Evolutionary conservation across 1,140 invertebrate species (phyloP).

Genomic region (Stegodyphus mimosarum): DNA sequence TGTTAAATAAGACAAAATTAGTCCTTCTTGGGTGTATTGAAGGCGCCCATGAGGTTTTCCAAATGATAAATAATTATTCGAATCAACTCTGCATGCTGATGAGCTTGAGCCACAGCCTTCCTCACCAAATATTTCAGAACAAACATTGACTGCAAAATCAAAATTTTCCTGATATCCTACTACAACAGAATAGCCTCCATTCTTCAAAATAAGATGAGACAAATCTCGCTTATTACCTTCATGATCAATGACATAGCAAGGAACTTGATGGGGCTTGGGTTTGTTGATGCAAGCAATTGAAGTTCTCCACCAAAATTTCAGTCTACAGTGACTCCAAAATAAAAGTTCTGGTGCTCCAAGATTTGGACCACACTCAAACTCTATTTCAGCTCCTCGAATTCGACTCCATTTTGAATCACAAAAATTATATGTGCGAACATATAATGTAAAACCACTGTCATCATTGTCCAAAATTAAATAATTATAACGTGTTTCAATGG

Average conservation of each 20-base stretch:
- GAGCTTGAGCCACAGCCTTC: slow-evolving; percentile 8
- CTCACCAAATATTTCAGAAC: not conserved
- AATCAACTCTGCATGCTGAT: slow-evolving; percentile 30
- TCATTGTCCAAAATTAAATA: not conserved
- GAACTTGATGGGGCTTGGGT: slow-evolving; percentile 36
- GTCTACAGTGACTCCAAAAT: slow-evolving; percentile 27
- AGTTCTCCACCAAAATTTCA: slow-evolving; percentile 57
- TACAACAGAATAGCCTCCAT: slow-evolving; percentile 47
- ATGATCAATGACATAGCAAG: slow-evolving; percentile 60
- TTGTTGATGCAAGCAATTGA: slow-evolving; percentile 38
- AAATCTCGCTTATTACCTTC: slow-evolving; percentile 55
- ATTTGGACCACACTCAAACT: slow-evolving; percentile 35
- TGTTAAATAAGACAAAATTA: slow-evolving; percentile 23
- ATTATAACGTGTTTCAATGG: not conserved
- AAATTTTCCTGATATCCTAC: not conserved
- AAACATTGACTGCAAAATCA: slow-evolving; percentile 60
- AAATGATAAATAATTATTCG: slow-evolving; percentile 13
- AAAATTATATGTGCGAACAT: not conserved
- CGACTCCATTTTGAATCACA: not conserved
- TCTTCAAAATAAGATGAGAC: slow-evolving; percentile 39
- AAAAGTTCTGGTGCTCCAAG: slow-evolving; percentile 35
- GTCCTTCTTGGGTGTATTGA: slow-evolving; percentile 11
- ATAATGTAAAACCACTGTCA: slow-evolving; percentile 20
- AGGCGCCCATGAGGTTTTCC: slow-evolving; percentile 5
- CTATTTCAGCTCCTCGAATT: slow-evolving; percentile 10